A percentile compares a stretch with the other conserved stretches of the same genome.
These are phyloP conservation scores for Eueremaeus valkanovi DNA, from an alignment of 2,888 invertebrate genomes.

Conservation along the genomic window DNA sequence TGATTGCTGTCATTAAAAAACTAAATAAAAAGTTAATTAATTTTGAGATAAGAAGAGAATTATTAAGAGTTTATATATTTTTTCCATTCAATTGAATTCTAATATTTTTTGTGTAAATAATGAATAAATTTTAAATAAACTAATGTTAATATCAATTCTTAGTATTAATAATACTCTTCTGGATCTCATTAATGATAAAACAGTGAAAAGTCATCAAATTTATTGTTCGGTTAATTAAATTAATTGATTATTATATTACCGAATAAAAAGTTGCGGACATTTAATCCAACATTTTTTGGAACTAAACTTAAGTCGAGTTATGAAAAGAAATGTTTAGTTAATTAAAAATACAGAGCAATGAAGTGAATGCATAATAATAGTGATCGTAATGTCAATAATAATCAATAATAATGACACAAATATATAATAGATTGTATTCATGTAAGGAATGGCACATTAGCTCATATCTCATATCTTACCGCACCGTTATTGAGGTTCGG, in stretches of 20 bases:
- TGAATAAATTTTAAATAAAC: too few species aligned
- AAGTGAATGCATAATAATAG: neutral
- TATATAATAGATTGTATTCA: neutral
- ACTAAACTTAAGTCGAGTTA: neutral
- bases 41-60: neutral
- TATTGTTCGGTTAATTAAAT: too few species aligned
- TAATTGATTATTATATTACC: neutral
- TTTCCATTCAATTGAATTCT: neutral
- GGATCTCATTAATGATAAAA: neutral
- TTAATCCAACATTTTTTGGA: neutral
- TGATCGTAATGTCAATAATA: neutral
- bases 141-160: too few species aligned
- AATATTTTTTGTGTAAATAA: neutral
- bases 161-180: neutral
- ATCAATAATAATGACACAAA: neutral
- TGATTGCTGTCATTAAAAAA: too few species aligned
- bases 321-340: neutral
- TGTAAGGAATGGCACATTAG: neutral
- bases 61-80: neutral
- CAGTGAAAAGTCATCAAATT: neutral
- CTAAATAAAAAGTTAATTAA: too few species aligned
- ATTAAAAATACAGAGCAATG: conserved; percentile 4
- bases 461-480: neutral
- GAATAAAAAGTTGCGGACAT: neutral
- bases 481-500: conserved; percentile 3